phyloP scores from a whole-genome alignment of 2,888 invertebrate species.

The Amphipyra berbera region DNA sequence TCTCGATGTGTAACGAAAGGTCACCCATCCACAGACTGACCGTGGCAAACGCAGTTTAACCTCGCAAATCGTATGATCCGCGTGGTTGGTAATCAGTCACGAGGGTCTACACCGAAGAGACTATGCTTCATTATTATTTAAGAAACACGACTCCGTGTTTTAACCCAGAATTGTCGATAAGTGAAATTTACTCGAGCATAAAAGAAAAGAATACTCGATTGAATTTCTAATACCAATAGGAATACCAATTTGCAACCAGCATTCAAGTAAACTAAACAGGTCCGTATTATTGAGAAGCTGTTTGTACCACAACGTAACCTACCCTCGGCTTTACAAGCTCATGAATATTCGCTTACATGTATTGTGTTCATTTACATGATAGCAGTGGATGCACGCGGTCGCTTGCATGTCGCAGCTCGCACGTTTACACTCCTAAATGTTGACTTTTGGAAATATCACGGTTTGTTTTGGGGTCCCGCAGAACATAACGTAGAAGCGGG shows the following conservation, averaged over 20 bases:
- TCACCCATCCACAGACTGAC: too few species aligned
- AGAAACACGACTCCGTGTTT: too few species aligned
- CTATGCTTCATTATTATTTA: too few species aligned
- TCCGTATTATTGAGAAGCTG: constrained; percentile 54
- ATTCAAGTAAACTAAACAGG: constrained; percentile 40
- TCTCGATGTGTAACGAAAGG: too few species aligned
- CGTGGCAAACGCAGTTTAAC: too few species aligned
- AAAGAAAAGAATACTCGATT: constrained; percentile 6
- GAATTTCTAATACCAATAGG: background rate
- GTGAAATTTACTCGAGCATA: too few species aligned
- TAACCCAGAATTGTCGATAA: too few species aligned
- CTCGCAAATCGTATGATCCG: too few species aligned
- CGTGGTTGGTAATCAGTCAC: too few species aligned
- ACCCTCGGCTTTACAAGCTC: constrained; percentile 69
- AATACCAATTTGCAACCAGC: constrained; percentile 9
- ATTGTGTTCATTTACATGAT: constrained; percentile 79
- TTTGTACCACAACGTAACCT: constrained; percentile 58
- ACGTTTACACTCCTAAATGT: constrained; percentile 59
- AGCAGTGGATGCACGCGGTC: constrained; percentile 69
- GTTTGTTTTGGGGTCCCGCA: constrained; percentile 47
- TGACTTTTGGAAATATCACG: constrained; percentile 62
- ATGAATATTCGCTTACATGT: constrained; percentile 81
- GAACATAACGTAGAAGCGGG: constrained; percentile 16
- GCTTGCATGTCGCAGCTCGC: constrained; percentile 57
- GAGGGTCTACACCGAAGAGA: too few species aligned